A percentile compares a stretch with the other conserved stretches of the same genome.
These are phyloP conservation scores for Gibbula magus DNA, from an alignment of 2,888 invertebrate species.

Conservation along the genomic window DNA sequence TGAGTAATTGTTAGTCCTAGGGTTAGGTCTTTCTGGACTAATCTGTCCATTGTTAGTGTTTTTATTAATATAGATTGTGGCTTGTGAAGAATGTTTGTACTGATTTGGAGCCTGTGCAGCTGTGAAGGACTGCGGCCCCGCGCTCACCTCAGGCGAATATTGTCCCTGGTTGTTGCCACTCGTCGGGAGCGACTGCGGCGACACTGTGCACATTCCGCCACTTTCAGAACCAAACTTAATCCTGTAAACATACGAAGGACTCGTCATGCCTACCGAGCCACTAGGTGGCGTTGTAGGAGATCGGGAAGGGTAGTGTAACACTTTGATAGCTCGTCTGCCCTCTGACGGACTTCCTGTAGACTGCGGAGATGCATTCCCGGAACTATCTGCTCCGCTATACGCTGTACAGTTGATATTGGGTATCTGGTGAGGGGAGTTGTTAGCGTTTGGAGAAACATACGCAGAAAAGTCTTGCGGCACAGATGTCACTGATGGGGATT, in stretches of 20 bases:
- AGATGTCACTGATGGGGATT: slow-evolving; percentile 37
- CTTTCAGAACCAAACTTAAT: slow-evolving; percentile 8
- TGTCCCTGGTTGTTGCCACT: slow-evolving; percentile 7
- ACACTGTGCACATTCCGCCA: slow-evolving; percentile 23
- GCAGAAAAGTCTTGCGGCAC: slow-evolving; percentile 48
- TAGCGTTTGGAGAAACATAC: slow-evolving; percentile 36
- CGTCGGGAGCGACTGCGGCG: not conserved
- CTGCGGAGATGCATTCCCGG: slow-evolving; percentile 15
- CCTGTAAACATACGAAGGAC: slow-evolving; percentile 1
- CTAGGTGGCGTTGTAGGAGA: not conserved
- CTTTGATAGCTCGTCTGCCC: slow-evolving; percentile 19
- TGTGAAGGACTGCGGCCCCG: not conserved
- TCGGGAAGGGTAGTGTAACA: slow-evolving; percentile 24
- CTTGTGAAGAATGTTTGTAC: slow-evolving; percentile 12
- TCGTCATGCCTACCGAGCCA: not conserved
- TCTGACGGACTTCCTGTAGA: slow-evolving; percentile 23
- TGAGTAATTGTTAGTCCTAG: not conserved
- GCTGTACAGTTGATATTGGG: slow-evolving; percentile 33
- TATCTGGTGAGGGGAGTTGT: slow-evolving; percentile 25
- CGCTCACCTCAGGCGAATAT: slow-evolving; percentile 1
- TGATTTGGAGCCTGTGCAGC: not conserved
- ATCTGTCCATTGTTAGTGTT: slow-evolving; percentile 22
- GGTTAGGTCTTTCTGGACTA: not conserved
- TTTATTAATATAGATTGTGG: slow-evolving; percentile 21
- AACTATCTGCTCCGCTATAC: slow-evolving; percentile 24